Base-by-base conservation (phyloP, 2,797 vertebrate species). In the Sciaenops ocellatus region DNA sequence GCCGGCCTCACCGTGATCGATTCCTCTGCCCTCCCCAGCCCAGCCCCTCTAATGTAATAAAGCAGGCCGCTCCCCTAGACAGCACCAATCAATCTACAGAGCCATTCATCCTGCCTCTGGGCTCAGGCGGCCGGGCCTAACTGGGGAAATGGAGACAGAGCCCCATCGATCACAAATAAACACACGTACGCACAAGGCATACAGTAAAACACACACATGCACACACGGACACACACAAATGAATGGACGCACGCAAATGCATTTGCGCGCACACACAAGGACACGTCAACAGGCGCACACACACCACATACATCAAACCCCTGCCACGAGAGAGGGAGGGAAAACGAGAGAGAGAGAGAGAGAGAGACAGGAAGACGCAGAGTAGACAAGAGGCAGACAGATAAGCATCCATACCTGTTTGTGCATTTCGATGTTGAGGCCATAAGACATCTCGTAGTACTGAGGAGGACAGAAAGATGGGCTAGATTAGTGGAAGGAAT, bases 391-490 rank as follows among this genome's bases (percentile, higher is more conserved):
- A 55, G 51, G 51, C 56, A 79, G 59, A 84, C 52, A 61, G 74
- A 85, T 56, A 44, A 79, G 76, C 65, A 75, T 66, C 73, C 89
- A 66, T 94, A 95, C 93, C 94, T 99, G 97, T 94, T 98, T 98
- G 92, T 98, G 97, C 97, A 98, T 98, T 96, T 98, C 97, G 83
- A 98, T 98, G 95, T 99, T 99, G 94, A 99, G 97, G 92, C 97
- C 97, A 63, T 99, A 99, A 0, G 97, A 99, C 97, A 99, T 99
- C 95, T 99, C 97, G 77, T 99, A 99, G 93, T 99, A 99, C 97
- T 99, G 95, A 38, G 87, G 94, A 91, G 50, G 75, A 66, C 63
- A 86, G 42, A 85, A 34, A 84, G 64, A 22, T 48, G 81, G 22
- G 24, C 86, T 71, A 88, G 38, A 56, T 63, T 38, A 28, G 28